Conservation (phyloP, 2,797 vertebrate genomes). For the Sylvia borin region DNA sequence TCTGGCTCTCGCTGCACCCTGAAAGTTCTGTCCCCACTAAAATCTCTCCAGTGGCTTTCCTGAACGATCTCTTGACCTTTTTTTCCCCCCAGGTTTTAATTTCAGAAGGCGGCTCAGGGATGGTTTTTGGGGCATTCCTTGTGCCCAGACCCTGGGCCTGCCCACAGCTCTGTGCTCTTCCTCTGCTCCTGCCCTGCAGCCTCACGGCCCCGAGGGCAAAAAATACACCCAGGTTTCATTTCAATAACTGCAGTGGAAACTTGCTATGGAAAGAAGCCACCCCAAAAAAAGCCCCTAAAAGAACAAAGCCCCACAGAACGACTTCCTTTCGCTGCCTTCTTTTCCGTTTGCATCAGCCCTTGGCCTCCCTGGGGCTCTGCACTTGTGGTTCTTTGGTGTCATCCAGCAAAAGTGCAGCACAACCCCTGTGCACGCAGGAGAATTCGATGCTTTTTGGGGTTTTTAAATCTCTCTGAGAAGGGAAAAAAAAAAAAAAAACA, state of each 20-base stretch:
- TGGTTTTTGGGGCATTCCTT: not conserved
- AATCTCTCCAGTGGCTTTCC: not conserved
- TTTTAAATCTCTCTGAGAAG: not conserved
- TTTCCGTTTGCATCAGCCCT: slow-evolving; percentile 62
- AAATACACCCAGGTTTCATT: slow-evolving; percentile 25
- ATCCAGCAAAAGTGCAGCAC: not conserved
- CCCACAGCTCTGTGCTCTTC: not conserved
- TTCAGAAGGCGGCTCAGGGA: not conserved
- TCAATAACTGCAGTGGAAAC: slow-evolving; percentile 73
- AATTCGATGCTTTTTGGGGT: not conserved
- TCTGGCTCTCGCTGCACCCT: not conserved
- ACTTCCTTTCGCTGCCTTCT: slow-evolving; percentile 57
- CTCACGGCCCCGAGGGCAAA: slow-evolving; percentile 2
- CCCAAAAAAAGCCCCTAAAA: slow-evolving; percentile 46
- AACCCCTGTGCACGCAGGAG: not conserved
- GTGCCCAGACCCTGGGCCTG: not conserved
- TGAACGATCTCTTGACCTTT: not conserved
- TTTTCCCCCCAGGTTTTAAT: not conserved
- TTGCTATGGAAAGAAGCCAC: slow-evolving; percentile 71
- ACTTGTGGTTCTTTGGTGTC: not conserved
- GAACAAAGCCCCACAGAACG: slow-evolving; percentile 44
- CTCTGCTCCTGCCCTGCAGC: not conserved
- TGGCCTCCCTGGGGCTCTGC: not conserved
- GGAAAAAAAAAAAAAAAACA: not conserved
- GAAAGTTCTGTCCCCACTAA: not conserved